Evolutionary conservation across 2,797 vertebrate genomes (phyloP).

Genomic region (Channallabes apus): DNA sequence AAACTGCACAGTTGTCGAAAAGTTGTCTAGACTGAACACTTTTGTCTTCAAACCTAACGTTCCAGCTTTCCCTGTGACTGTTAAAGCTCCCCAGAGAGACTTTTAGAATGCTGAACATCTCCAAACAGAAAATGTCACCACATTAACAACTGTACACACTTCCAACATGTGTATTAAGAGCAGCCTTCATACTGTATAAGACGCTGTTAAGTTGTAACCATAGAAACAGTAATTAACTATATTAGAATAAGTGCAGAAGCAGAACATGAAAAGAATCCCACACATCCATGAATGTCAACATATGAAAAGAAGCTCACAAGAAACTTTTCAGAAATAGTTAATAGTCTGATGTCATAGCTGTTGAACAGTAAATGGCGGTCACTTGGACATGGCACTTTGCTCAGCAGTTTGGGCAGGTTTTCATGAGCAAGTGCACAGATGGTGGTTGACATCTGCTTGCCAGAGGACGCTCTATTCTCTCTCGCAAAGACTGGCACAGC

Average conservation of each 20-base stretch:
- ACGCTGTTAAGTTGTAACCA: not conserved
- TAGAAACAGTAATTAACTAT: too few species aligned
- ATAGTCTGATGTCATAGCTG: too few species aligned
- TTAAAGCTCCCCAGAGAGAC: not conserved
- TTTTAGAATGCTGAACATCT: too few species aligned
- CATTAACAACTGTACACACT: not conserved
- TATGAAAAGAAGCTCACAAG: not conserved
- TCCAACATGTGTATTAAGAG: not conserved
- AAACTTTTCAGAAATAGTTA: not conserved
- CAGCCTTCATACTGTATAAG: not conserved
- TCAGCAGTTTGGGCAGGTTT: conserved; percentile 8
- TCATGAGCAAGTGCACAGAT: conserved; percentile 35
- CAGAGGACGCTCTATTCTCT: conserved; percentile 32
- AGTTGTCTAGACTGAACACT: not conserved
- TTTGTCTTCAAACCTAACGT: not conserved
- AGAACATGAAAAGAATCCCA: not conserved
- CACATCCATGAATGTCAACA: not conserved
- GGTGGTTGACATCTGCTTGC: conserved; percentile 51
- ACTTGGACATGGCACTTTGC: not conserved
- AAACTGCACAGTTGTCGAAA: not conserved
- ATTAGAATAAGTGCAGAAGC: not conserved
- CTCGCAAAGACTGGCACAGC: conserved; percentile 32
- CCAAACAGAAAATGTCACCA: not conserved
- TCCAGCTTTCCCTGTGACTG: not conserved
- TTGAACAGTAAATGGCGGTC: not conserved